Base-by-base conservation (phyloP, 1,140 invertebrate genomes). In the Maniola jurtina region DNA sequence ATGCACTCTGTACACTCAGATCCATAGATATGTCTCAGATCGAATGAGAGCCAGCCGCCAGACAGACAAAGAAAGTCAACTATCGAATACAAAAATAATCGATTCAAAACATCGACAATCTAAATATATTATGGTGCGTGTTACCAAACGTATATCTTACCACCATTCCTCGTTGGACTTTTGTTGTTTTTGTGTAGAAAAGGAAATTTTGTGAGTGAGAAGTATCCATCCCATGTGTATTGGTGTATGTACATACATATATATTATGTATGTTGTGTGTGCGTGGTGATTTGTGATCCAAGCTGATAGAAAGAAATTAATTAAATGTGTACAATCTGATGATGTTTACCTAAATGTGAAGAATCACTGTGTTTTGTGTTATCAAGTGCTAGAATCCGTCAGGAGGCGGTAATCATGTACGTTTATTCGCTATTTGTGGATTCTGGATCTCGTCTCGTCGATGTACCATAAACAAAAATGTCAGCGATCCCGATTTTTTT, bases 401-500 rank as follows among this genome's bases (percentile, higher is more conserved):
- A 87, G 77, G 76, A 89, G 88, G 86, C 88, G 88, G 86, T 88
- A 90, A 89, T 89, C 86, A 86, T 88, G 86, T 89, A 89, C 82
- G 88, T 90, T 89, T 86, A 84, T 84, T 89, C 76, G 86, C 88
- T 90, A 90, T 90, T 89, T 90, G 88, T 89, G 88, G 88, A 91
- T 88, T 90, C 88, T 91, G 90, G 83, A 91, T 91, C 79, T 88
- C 87, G 83, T 90, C 81, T 88, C 86, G 81, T 89, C 84, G 84
- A 90, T 90, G 89, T 91, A 91, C 90, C 90, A 91, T 91, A 91
- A 91, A 91, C 90, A 91, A 91, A 91, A 91, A 91, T 91, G 90
- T 91, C 90, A 91, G 89, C 90, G 88, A 90, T 91, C 90, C 84
- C 87, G 80, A 91, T 88, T 91, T 90, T n/a, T 91, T 91, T 91